These are phyloP conservation scores for Ctenopoma kingsleyae DNA, from an alignment of 2,797 vertebrate species.

Conservation along the genomic window DNA sequence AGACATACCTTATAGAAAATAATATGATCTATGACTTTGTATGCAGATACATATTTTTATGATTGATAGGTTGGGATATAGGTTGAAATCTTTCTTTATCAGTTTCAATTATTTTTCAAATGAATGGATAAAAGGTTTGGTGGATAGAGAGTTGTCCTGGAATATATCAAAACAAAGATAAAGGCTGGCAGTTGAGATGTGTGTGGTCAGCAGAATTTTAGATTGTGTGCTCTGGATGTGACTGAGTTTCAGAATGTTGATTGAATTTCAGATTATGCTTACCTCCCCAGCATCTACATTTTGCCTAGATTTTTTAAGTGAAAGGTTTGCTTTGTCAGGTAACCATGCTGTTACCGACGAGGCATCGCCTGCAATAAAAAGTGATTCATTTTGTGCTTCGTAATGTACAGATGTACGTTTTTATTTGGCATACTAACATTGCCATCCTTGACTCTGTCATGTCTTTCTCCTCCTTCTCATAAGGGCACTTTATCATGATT, in stretches of 20 bases:
- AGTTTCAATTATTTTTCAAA: conserved; percentile 49
- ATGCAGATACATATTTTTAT: conserved; percentile 46
- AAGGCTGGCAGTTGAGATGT: conserved; percentile 29
- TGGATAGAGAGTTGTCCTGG: conserved; percentile 27
- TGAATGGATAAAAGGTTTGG: conserved; percentile 36
- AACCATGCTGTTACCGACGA: not conserved
- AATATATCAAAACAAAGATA: conserved; percentile 53
- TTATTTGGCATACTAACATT: no score
- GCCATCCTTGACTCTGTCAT: no score
- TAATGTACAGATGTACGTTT: not conserved
- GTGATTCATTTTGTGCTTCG: no score
- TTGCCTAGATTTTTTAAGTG: conserved; percentile 26
- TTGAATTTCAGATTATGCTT: conserved; percentile 49
- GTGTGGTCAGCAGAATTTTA: conserved; percentile 56
- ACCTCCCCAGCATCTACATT: conserved; percentile 18
- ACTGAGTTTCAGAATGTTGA: conserved; percentile 28
- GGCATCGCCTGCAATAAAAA: no score
- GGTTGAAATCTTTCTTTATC: conserved; percentile 33
- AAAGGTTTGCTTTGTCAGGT: conserved; percentile 18
- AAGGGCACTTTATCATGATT: not conserved
- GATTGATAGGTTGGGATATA: conserved; percentile 50
- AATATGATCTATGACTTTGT: conserved; percentile 15
- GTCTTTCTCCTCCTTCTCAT: not conserved
- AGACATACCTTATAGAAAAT: conserved; percentile 26
- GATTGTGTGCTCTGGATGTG: conserved; percentile 20